Evolutionary conservation across 2,797 vertebrate species (phyloP).

Genomic region (Gymnoscopelus braueri): DNA sequence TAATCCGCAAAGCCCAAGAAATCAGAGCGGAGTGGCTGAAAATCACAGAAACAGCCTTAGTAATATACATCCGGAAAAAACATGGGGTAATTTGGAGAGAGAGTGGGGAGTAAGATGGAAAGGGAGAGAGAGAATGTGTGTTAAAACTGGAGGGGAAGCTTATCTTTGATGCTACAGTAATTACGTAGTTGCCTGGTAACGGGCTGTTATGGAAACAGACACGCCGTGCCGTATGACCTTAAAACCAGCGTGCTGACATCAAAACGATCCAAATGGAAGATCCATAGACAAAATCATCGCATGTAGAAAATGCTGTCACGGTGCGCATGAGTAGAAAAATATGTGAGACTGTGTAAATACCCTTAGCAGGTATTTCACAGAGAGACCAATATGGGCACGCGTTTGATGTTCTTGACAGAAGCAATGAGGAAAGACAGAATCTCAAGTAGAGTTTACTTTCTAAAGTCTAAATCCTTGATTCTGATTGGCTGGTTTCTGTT

Average conservation of each 20-base stretch:
- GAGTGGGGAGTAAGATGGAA: constrained; percentile 29
- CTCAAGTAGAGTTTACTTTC: not conserved
- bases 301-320: too few species aligned
- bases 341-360: too few species aligned
- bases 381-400: constrained; percentile 4
- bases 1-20: not conserved
- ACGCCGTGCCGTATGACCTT: not conserved
- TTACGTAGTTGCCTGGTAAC: constrained; percentile 55
- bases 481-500: too few species aligned
- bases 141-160: constrained; percentile 11
- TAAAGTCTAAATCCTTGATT: not conserved
- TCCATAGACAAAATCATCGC: too few species aligned
- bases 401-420: not conserved
- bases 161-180: constrained; percentile 36
- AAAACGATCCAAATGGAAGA: too few species aligned
- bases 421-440: not conserved
- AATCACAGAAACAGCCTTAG: constrained; percentile 11
- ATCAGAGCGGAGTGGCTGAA: not conserved
- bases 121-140: constrained; percentile 18
- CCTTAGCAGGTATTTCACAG: not conserved
- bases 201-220: constrained; percentile 29
- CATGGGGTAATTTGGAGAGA: constrained; percentile 9
- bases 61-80: constrained; percentile 8
- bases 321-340: too few species aligned
- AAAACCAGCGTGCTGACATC: not conserved